These are phyloP conservation scores for Phania funesta DNA, from an alignment of 2,888 invertebrate genomes.

Conservation along the genomic window DNA sequence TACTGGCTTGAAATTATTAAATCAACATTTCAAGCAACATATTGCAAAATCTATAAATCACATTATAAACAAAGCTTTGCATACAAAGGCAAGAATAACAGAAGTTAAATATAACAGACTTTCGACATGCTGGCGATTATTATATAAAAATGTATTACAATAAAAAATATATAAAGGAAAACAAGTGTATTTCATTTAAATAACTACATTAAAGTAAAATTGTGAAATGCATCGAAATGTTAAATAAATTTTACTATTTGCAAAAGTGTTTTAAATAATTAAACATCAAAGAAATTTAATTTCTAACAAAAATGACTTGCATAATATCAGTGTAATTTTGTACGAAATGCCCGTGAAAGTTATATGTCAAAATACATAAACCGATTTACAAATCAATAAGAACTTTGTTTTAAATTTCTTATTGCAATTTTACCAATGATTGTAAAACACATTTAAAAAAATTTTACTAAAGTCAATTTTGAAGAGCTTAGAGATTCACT, in stretches of 20 bases:
- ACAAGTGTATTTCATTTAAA: conserved; percentile 52
- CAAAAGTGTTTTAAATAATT: conserved; percentile 7
- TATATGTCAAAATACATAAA: conserved; percentile 72
- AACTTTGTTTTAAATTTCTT: conserved; percentile 46
- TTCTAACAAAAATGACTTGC: not conserved
- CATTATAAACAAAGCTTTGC: no score
- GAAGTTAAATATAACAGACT: no score
- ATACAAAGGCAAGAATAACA: no score
- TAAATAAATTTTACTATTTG: not conserved
- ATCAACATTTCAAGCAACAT: not conserved
- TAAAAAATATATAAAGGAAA: no score
- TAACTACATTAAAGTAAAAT: not conserved
- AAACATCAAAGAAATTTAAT: conserved; percentile 7
- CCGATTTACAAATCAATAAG: conserved; percentile 70
- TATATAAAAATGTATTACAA: no score
- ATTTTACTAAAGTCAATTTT: conserved; percentile 36
- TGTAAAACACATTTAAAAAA: not conserved
- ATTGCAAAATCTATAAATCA: no score
- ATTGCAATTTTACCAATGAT: not conserved
- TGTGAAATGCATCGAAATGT: not conserved
- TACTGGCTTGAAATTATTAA: no score
- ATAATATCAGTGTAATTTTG: conserved; percentile 43
- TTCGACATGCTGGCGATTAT: no score
- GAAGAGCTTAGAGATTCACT: conserved; percentile 68
- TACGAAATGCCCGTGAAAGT: conserved; percentile 68